Evolutionary conservation across 2,888 invertebrate species (phyloP), one percentile per base, ranked within the genome.

Genomic region (Coleophora flavipennella): DNA sequence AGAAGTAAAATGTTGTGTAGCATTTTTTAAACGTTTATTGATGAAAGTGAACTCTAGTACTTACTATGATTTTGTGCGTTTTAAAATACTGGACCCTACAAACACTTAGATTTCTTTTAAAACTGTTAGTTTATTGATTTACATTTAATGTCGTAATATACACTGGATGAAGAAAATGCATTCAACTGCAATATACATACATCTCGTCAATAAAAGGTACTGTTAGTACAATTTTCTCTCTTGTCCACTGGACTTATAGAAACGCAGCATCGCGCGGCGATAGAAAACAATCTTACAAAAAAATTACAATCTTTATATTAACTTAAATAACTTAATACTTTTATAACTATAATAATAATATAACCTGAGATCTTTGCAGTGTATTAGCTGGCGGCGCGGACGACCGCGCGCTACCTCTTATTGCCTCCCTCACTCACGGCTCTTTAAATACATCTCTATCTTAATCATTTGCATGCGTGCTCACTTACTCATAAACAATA

Each of bases 251-350:
- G 73, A 70, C 71, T 29, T 67, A 60, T 43, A 49, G 49, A 44
- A 45, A 53, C 68, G 69, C 70, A 51, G 61, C 65, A 49, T 58
- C 45, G 62, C 64, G 66, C 67, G 61, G 61, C 69, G 63, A 67
- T 72, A 72, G 55, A 73, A 76, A 80, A 79, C 79, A 72, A 77
- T 73, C 77, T 79, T 80, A 79, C 69, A 79, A 79, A 80, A 79
- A 80, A 69, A 73, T 73, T 79, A 77, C 78, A 76, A 68, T 76
- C 60, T 75, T 78, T 78, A 77, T 79, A 72, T 80, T 80, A 80
- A 83, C 83, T 83, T 83, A 84, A 80, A 84, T 84, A 83, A 84
- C 83, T 83, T 81, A 84, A 84, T 84, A 84, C 81, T 84, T 73
- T 81, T 73, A 81, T 71, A 79, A 76, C 77, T 81, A 80, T 75